These are phyloP conservation scores for Chelonia mydas DNA, from an alignment of 2,797 vertebrate species.

Conservation along the genomic window DNA sequence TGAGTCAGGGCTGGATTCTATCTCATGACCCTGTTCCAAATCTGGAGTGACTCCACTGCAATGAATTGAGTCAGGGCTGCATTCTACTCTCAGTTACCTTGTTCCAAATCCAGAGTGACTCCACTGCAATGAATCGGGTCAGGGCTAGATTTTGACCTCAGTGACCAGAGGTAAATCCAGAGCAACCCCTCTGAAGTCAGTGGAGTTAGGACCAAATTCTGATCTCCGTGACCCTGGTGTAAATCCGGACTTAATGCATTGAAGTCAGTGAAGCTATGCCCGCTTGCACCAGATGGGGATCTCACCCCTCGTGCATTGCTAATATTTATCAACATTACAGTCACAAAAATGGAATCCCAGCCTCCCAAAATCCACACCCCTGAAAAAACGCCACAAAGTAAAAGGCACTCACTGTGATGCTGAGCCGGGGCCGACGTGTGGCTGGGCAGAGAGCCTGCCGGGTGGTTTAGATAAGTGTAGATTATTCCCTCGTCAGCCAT, in stretches of 20 bases:
- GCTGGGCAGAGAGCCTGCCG: neutral
- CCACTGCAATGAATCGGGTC: neutral
- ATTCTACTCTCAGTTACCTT: no score
- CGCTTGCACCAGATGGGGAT: neutral
- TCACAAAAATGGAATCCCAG: neutral
- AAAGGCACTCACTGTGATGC: neutral
- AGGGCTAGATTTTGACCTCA: neutral
- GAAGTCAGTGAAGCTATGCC: neutral
- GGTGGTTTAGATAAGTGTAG: no score
- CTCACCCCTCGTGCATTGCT: neutral
- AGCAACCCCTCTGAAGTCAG: neutral
- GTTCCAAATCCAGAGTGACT: neutral
- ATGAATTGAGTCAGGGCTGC: no score
- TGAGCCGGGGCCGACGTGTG: accelerated
- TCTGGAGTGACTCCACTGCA: no score
- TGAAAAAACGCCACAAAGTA: neutral
- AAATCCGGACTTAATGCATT: neutral
- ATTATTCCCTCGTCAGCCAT: no score
- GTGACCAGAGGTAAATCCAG: neutral
- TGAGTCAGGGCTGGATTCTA: no score
- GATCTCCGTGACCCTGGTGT: neutral
- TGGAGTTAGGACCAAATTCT: neutral
- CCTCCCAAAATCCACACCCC: neutral
- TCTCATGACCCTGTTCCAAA: neutral
- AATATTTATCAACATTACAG: neutral